These are phyloP conservation scores for Oppia nitens DNA, from an alignment of 1,140 invertebrate species.

Conservation along the genomic window DNA sequence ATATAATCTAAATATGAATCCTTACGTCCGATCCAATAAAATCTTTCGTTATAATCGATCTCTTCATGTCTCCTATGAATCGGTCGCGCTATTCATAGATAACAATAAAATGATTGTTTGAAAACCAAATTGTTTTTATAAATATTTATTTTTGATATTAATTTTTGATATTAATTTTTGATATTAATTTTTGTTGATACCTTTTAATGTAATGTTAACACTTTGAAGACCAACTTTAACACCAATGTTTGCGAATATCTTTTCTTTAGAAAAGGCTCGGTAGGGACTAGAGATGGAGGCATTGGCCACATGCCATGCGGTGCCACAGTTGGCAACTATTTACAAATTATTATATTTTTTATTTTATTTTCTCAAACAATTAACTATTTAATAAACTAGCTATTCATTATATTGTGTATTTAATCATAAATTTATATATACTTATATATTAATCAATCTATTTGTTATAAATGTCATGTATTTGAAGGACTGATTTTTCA, in stretches of 20 bases:
- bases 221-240: slow-evolving; percentile 82
- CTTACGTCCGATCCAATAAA: slow-evolving; percentile 62
- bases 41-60: slow-evolving; percentile 91
- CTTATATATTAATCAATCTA: too few relatives aligned
- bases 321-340: slow-evolving; percentile 70
- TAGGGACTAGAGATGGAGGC: slow-evolving; percentile 68
- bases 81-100: slow-evolving; percentile 39
- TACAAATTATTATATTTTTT: too few relatives aligned
- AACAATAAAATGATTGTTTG: neutral
- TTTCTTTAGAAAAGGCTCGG: slow-evolving; percentile 74
- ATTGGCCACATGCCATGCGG: slow-evolving; percentile 79
- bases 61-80: slow-evolving; percentile 45
- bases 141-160: neutral
- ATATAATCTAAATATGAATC: neutral
- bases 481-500: too few relatives aligned
- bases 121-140: neutral
- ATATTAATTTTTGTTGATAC: slow-evolving; percentile 36
- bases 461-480: too few relatives aligned
- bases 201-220: slow-evolving; percentile 84
- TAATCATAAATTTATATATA: too few relatives aligned
- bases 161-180: neutral
- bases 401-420: too few relatives aligned
- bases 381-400: too few relatives aligned
- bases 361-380: too few relatives aligned
- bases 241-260: slow-evolving; percentile 67